Evolutionary conservation across 2,797 vertebrate species (phyloP).

Genomic region (Siniperca obscura): DNA sequence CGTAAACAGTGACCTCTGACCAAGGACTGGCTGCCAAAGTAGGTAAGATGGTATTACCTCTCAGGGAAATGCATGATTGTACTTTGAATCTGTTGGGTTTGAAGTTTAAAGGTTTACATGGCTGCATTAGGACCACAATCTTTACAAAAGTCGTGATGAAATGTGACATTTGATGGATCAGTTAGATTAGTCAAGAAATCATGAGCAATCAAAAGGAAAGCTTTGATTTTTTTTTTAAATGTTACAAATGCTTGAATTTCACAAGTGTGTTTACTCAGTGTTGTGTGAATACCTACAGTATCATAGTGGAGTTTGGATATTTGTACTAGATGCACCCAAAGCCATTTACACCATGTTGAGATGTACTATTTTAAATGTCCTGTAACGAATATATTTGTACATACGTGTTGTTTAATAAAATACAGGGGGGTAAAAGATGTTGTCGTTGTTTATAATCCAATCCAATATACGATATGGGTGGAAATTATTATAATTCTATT

Average conservation of each 20-base stretch:
- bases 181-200: conserved; percentile 37
- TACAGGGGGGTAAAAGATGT: background rate
- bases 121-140: conserved; percentile 37
- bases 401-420: conserved; percentile 83
- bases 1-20: conserved; percentile 39
- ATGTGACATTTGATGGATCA: conserved; percentile 26
- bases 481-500: background rate
- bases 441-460: conserved; percentile 1
- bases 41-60: conserved; percentile 52
- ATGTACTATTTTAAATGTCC: conserved; percentile 82
- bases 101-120: conserved; percentile 48
- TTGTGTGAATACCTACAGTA: conserved; percentile 62
- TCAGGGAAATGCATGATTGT: conserved; percentile 85
- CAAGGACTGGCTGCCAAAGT: conserved; percentile 54
- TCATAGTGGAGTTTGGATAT: conserved; percentile 74
- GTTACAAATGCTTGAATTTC: conserved; percentile 64
- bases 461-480: background rate
- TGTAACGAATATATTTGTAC: conserved; percentile 79
- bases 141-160: conserved; percentile 15
- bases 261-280: conserved; percentile 67
- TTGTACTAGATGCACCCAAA: conserved; percentile 77
- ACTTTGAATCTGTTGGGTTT: conserved; percentile 55
- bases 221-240: conserved; percentile 27
- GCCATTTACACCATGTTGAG: conserved; percentile 74
- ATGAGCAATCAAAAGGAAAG: conserved; percentile 49